phyloP scores from a whole-genome alignment of 2,797 vertebrate genomes.

The Lepilemur ruficaudatus region DNA sequence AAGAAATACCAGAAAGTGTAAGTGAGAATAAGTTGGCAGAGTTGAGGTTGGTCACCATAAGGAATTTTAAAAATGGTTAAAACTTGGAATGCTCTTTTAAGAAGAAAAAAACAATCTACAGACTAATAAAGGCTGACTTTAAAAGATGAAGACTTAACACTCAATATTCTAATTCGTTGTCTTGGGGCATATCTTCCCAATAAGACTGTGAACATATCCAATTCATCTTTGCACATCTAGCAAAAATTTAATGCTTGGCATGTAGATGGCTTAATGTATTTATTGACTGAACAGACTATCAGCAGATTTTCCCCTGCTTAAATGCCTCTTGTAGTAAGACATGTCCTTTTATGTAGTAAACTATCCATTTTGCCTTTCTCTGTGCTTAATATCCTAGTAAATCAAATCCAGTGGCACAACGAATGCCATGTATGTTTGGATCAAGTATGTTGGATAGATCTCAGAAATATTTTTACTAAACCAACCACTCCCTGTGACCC shows the following conservation, averaged over 20 bases:
- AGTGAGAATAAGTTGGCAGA: not conserved
- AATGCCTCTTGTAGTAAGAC: not conserved
- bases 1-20: not conserved
- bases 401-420: slow-evolving; percentile 30
- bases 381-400: not conserved
- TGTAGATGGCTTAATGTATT: not conserved
- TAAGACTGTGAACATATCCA: not conserved
- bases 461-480: slow-evolving; percentile 35
- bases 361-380: not conserved
- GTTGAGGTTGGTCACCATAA: not conserved
- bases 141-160: not conserved
- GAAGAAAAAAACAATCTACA: not conserved
- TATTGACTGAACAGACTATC: not conserved
- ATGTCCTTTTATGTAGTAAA: not conserved
- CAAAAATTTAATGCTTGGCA: not conserved
- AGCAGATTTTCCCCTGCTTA: not conserved
- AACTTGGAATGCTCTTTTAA: not conserved
- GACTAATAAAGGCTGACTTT: slow-evolving; percentile 20
- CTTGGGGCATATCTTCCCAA: not conserved
- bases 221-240: not conserved
- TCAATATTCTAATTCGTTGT: slow-evolving; percentile 12
- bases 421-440: slow-evolving; percentile 14
- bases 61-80: not conserved
- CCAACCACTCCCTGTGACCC: not conserved
- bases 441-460: not conserved